Percentiles rank a stretch among this genome's conserved stretches.
phyloP scores from a whole-genome alignment of 2,888 invertebrate genomes.

The Oxycera nigricornis region DNA sequence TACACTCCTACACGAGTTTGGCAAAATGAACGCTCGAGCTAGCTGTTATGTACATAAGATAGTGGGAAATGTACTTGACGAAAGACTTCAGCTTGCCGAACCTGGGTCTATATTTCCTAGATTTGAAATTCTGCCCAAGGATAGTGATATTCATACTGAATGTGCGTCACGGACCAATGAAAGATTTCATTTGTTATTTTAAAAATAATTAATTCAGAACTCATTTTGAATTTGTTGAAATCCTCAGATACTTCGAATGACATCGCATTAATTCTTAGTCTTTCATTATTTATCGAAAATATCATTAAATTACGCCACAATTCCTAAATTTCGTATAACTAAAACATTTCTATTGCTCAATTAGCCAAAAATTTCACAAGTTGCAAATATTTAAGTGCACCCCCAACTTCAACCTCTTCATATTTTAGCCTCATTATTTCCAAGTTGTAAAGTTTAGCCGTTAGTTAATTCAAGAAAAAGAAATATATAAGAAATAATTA shows the following conservation, averaged over 20 bases:
- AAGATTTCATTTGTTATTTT: no score
- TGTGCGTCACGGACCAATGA: no score
- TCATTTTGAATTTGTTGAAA: no score
- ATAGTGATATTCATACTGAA: no score
- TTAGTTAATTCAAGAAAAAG: neutral
- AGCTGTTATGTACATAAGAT: neutral
- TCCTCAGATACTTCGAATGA: no score
- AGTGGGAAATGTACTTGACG: neutral
- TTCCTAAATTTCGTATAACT: no score
- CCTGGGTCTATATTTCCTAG: neutral
- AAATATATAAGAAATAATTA: neutral
- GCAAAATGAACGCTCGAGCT: neutral
- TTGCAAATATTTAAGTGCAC: neutral
- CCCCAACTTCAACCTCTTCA: neutral
- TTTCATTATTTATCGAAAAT: no score
- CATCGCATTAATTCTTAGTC: no score
- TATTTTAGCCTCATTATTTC: neutral
- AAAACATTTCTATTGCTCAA: neutral
- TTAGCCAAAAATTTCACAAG: neutral
- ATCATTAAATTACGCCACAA: no score
- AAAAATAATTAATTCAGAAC: no score
- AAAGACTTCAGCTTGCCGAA: neutral
- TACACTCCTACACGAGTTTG: neutral
- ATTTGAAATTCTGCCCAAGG: no score
- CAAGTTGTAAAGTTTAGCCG: neutral